Conservation (phyloP, 2,113 vertebrate species). For the Probosciger aterrimus region DNA sequence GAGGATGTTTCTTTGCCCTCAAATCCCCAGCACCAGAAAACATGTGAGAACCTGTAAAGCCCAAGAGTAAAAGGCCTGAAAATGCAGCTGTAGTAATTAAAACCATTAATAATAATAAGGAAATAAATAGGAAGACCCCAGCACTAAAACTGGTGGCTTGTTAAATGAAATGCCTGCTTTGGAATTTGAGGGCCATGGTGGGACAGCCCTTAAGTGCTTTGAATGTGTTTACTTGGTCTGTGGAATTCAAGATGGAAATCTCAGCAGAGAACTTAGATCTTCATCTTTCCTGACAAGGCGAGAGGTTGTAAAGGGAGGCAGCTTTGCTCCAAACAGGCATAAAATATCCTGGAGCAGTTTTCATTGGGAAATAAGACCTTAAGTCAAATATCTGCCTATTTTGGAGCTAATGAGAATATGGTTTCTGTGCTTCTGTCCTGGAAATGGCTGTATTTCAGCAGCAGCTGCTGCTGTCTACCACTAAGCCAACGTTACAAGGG, state of each 20-base stretch:
- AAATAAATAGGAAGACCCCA: not conserved
- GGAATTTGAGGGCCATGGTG: not conserved
- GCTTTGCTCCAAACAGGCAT: not conserved
- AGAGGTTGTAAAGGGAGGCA: not conserved
- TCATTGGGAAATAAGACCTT: not conserved
- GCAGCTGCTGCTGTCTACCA: constrained; percentile 10
- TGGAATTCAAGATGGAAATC: not conserved
- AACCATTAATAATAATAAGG: not conserved
- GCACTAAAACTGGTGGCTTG: not conserved
- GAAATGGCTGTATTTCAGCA: not conserved
- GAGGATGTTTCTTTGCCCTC: not conserved
- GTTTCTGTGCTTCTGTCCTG: constrained; percentile 13
- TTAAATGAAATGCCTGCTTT: not conserved
- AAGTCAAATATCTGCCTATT: not conserved
- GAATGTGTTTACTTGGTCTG: not conserved
- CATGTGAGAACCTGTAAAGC: not conserved
- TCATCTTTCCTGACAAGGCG: not conserved
- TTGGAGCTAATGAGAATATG: not conserved
- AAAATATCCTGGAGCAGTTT: not conserved
- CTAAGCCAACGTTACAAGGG: not conserved
- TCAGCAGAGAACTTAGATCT: not conserved
- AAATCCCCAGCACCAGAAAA: not conserved
- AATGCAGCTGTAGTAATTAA: not conserved
- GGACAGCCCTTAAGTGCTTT: not conserved
- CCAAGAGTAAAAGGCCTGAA: not conserved